A percentile compares a stretch with the other conserved stretches of the same genome.
These are phyloP conservation scores for Heliconius cydno DNA, from an alignment of 2,888 invertebrate species.

Conservation along the genomic window DNA sequence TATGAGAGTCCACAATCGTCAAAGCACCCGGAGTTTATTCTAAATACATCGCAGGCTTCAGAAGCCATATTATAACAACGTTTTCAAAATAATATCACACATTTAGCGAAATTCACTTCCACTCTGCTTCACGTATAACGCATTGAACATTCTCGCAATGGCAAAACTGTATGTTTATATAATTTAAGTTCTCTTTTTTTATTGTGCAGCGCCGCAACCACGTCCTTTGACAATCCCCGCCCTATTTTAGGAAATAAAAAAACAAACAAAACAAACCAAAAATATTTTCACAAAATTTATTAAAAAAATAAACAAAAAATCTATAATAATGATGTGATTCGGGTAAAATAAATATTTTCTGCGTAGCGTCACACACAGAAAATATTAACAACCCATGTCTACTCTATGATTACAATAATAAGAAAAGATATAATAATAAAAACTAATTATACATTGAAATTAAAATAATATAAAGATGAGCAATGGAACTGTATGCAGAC, in stretches of 20 bases:
- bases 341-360: constrained; percentile 55
- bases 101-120: constrained; percentile 77
- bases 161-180: constrained; percentile 58
- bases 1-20: constrained; percentile 82
- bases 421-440: constrained; percentile 48
- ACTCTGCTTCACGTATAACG: constrained; percentile 69
- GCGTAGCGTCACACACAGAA: constrained; percentile 57
- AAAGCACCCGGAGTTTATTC: constrained; percentile 83
- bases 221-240: constrained; percentile 80
- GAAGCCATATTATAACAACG: constrained; percentile 74
- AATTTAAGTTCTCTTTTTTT: constrained; percentile 66
- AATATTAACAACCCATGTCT: constrained; percentile 52
- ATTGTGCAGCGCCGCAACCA: constrained; percentile 79
- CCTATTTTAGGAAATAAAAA: constrained; percentile 60
- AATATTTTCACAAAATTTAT: constrained; percentile 65
- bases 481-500: constrained; percentile 65
- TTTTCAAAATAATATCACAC: constrained; percentile 81
- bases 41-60: constrained; percentile 81
- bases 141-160: constrained; percentile 66
- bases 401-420: constrained; percentile 50
- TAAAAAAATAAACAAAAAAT: constrained; percentile 67
- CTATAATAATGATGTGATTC: constrained; percentile 59
- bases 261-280: constrained; percentile 60
- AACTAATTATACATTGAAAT: constrained; percentile 52
- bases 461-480: constrained; percentile 53